Evolutionary conservation across 2,888 invertebrate species (phyloP).

Genomic region (Axea sp.): DNA sequence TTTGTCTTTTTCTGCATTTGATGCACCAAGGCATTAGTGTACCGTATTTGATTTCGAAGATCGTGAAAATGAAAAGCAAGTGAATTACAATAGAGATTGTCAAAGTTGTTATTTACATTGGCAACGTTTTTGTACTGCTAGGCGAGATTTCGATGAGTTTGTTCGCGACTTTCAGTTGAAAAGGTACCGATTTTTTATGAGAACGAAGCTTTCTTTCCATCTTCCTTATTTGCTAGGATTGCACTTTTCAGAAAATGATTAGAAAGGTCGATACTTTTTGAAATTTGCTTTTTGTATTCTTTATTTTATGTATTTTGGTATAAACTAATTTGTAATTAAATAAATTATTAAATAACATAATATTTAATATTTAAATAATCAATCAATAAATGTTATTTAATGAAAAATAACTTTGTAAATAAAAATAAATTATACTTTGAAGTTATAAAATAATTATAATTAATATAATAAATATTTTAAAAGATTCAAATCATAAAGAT

Average conservation of each 20-base stretch:
- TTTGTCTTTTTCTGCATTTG: too few species aligned
- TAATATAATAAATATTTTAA: too few species aligned
- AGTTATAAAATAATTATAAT: too few species aligned
- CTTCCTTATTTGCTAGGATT: constrained; percentile 25
- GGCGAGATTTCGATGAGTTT: constrained; percentile 29
- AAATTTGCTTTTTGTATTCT: constrained; percentile 5
- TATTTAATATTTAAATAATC: too few species aligned
- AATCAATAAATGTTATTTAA: too few species aligned
- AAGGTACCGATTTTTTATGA: constrained; percentile 17
- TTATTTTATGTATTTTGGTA: too few species aligned
- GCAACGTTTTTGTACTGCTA: constrained; percentile 7
- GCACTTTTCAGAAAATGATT: constrained; percentile 30
- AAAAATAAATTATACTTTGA: too few species aligned
- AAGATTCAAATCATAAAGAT: too few species aligned
- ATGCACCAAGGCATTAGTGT: too few species aligned
- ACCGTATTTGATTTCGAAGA: background rate
- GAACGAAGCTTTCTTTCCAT: background rate
- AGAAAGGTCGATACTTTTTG: constrained; percentile 10
- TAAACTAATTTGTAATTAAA: too few species aligned
- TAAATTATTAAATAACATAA: too few species aligned
- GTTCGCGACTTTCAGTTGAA: constrained; percentile 25
- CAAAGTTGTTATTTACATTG: constrained; percentile 21
- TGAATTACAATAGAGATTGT: constrained; percentile 36
- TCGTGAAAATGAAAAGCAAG: constrained; percentile 9
- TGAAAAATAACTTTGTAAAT: too few species aligned